These are phyloP conservation scores for Agrochola circellaris DNA, from an alignment of 2,888 invertebrate species.

Conservation along the genomic window DNA sequence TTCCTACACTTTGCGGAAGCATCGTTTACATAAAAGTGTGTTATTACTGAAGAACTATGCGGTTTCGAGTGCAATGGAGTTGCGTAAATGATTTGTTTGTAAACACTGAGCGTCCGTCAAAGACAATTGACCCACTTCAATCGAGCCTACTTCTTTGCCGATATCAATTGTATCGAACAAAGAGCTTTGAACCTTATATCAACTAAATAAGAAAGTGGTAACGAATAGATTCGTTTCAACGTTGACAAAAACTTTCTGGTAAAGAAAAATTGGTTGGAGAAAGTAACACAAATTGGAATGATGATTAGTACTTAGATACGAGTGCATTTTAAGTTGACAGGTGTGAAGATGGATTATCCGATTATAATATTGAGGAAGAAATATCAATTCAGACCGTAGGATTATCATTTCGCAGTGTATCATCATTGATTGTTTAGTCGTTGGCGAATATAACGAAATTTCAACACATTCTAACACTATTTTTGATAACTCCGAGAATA, in stretches of 20 bases:
- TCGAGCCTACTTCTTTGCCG: constrained; percentile 52
- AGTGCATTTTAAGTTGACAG: constrained; percentile 5
- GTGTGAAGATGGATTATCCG: constrained; percentile 8
- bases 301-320: constrained; percentile 17
- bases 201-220: neutral
- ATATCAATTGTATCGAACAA: constrained; percentile 40
- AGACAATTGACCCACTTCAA: constrained; percentile 77
- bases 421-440: neutral
- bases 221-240: neutral
- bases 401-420: neutral
- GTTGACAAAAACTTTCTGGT: constrained; percentile 2
- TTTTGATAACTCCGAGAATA: neutral
- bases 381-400: neutral
- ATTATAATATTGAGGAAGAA: constrained; percentile 10
- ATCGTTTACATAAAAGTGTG: constrained; percentile 23
- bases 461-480: neutral
- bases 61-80: constrained; percentile 72
- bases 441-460: neutral
- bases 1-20: constrained; percentile 19
- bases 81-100: constrained; percentile 79
- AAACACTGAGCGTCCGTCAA: constrained; percentile 79
- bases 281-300: constrained; percentile 46
- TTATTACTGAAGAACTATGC: constrained; percentile 28
- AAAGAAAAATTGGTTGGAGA: constrained; percentile 41
- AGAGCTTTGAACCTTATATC: constrained; percentile 46